Evolutionary conservation across 2,113 vertebrate genomes (phyloP), one percentile per base, ranked within the genome.

Genomic region (Sardina pilchardus): DNA sequence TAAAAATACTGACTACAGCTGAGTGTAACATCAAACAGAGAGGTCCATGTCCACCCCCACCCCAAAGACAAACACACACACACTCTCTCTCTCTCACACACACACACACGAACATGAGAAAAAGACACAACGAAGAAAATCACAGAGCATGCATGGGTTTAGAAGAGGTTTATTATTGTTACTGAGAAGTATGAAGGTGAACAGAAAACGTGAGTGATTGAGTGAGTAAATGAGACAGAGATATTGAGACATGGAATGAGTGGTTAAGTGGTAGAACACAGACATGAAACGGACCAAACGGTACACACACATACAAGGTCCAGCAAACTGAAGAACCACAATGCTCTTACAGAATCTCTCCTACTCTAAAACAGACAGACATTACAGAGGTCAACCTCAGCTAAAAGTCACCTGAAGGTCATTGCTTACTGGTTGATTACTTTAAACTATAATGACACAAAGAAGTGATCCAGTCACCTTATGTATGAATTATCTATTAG

Each of bases 21-120:
- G 81, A 48, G 86, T 90, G 91, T 88, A 89, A 53, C 59, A 90
- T 88, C 88, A 91, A 93, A 92, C 91, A 92, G 92, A 92, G 90
- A 92, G 91, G 92, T 47, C 16, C 10, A n/a, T 84, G 85, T 36
- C 81, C 81, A 34, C 12, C 30, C 59, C 19, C 39, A 5, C 12
- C 56, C 30, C 3, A 42, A 86, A 84, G 85, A 90, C 84, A 91
- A 81, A 85, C 50, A 88, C 36, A 3, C 45, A 84, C 4, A 63
- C 78, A 80, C 84, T 83, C 45, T 48, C 45, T 53, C 39, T 75
- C 30, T 80, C 84, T 83, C 45, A 67, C 45, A 71, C 39, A 81
- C 30, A 83, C 75, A 81, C 56, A 90, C 47, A 84, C 56, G 90
- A 43, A 84, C 9, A 67, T 19, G 34, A 82, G 45, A 12, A 82